Percentiles rank a stretch among this genome's conserved stretches.
Evolutionary conservation across 2,113 vertebrate genomes (phyloP).

Genomic region (Bubo bubo): DNA sequence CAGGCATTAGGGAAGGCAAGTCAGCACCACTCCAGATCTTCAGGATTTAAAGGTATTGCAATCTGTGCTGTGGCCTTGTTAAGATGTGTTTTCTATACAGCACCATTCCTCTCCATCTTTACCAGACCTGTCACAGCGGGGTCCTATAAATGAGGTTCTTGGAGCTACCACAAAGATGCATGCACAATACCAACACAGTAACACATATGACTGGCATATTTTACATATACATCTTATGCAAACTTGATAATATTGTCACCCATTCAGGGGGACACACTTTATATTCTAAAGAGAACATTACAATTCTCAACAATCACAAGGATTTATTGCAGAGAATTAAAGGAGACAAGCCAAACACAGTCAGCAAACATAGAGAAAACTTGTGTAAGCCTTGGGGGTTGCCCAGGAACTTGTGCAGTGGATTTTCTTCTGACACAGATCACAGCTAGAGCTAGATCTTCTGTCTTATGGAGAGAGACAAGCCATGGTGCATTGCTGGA

Average conservation of each 20-base stretch:
- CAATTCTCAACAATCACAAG: background rate
- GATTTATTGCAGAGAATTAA: background rate
- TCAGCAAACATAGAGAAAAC: background rate
- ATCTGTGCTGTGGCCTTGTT: background rate
- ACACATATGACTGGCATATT: background rate
- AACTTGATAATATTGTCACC: background rate
- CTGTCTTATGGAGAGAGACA: background rate
- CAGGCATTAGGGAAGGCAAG: constrained; percentile 26
- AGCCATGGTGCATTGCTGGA: background rate
- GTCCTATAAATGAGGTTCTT: background rate
- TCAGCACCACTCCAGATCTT: background rate
- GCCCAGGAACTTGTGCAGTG: background rate
- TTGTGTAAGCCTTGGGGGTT: background rate
- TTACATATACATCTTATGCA: background rate
- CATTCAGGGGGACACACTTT: accelerated
- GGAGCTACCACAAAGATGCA: background rate
- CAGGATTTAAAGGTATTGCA: background rate
- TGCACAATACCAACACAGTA: background rate
- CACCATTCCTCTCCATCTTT: background rate
- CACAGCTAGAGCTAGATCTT: background rate
- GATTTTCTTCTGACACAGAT: background rate
- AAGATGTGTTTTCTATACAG: background rate
- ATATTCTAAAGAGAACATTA: background rate
- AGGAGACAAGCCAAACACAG: background rate
- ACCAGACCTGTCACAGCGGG: background rate